Evolutionary conservation across 2,113 vertebrate genomes (phyloP).

Genomic region (Scortum barcoo): DNA sequence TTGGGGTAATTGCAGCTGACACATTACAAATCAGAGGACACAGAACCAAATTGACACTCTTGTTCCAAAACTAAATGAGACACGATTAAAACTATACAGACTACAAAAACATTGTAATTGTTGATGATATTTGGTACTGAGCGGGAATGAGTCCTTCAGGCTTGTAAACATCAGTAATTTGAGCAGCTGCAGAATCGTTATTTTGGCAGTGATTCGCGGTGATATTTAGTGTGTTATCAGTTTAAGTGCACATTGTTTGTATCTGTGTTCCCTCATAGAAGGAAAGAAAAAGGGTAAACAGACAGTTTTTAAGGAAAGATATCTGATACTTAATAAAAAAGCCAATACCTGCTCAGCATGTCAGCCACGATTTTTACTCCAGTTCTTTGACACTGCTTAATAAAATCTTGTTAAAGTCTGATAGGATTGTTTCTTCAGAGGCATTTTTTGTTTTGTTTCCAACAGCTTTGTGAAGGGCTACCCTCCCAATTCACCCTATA

Average conservation of each 20-base stretch:
- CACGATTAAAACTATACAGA: constrained; percentile 1
- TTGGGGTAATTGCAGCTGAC: constrained; percentile 33
- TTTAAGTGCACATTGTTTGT: background rate
- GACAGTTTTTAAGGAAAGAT: background rate
- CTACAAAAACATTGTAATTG: constrained; percentile 2
- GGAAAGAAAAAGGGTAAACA: background rate
- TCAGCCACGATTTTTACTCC: background rate
- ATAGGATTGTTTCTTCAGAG: background rate
- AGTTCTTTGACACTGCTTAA: background rate
- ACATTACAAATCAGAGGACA: constrained; percentile 24
- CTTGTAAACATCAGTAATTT: background rate
- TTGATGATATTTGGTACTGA: background rate
- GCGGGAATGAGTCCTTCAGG: constrained; percentile 2
- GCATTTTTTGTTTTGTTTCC: background rate
- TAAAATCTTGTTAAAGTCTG: background rate
- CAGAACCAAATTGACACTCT: constrained; percentile 3
- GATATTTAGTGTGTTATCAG: background rate
- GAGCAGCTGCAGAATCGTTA: background rate
- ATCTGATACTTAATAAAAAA: background rate
- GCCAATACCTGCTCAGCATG: background rate
- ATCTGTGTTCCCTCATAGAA: background rate
- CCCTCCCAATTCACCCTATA: constrained; percentile 96
- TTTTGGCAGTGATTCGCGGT: background rate
- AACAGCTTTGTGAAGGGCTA: constrained; percentile 96
- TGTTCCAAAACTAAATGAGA: constrained; percentile 36